Percentiles rank a stretch among this genome's conserved stretches.
Evolutionary conservation across 2,888 invertebrate species (phyloP).

Genomic region (Scaptomyza reducta): DNA sequence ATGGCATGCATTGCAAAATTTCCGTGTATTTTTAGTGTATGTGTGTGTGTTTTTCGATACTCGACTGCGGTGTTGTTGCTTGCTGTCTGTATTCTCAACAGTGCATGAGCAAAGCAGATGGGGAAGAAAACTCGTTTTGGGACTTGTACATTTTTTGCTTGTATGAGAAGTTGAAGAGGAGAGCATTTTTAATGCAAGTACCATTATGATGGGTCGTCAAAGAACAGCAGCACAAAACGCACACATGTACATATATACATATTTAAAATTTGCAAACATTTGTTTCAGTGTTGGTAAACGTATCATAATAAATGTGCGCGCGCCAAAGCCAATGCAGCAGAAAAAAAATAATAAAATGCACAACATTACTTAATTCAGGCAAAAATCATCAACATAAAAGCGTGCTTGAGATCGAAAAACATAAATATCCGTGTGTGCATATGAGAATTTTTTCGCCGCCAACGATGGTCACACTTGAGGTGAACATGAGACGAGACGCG

Average conservation of each 20-base stretch:
- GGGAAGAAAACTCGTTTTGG: slow-evolving; percentile 65
- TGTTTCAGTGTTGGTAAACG: slow-evolving; percentile 46
- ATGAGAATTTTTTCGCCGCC: slow-evolving; percentile 20
- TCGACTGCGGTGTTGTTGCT: slow-evolving; percentile 30
- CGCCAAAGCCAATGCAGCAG: slow-evolving; percentile 39
- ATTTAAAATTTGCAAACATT: slow-evolving; percentile 23
- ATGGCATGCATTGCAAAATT: slow-evolving; percentile 54
- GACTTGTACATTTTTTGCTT: slow-evolving; percentile 52
- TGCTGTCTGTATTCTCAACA: slow-evolving; percentile 48
- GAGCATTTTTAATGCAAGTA: slow-evolving; percentile 37
- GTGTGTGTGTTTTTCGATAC: slow-evolving; percentile 10
- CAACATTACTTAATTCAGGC: background rate
- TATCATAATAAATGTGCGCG: slow-evolving; percentile 31
- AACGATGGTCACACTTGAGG: slow-evolving; percentile 46
- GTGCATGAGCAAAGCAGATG: slow-evolving; percentile 45
- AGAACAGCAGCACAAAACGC: slow-evolving; percentile 18
- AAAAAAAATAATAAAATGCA: background rate
- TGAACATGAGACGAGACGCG: slow-evolving; percentile 35
- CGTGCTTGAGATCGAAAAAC: background rate
- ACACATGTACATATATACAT: background rate
- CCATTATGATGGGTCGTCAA: slow-evolving; percentile 45
- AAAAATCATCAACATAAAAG: slow-evolving; percentile 1
- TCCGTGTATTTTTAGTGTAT: background rate
- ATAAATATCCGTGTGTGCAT: slow-evolving; percentile 23
- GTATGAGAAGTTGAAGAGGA: slow-evolving; percentile 20